Evolutionary conservation across 2,797 vertebrate genomes (phyloP).

Genomic region (Remorina albescens): DNA sequence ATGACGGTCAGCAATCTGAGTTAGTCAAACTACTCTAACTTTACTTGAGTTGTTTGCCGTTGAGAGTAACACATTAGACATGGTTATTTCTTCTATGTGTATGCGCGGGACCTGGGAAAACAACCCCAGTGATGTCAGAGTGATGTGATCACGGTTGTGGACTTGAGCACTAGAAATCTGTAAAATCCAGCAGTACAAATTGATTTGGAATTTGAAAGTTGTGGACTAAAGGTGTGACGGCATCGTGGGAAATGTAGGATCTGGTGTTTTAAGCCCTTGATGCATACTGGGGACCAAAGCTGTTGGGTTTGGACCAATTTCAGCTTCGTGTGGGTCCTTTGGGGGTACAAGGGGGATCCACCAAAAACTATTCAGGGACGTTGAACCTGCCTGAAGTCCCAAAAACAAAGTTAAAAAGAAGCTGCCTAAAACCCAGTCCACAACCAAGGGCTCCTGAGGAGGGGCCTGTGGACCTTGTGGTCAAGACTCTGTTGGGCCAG

Average conservation of each 20-base stretch:
- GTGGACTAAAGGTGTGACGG: neutral
- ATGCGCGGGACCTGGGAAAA: neutral
- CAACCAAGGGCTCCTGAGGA: neutral
- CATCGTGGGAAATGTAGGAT: neutral
- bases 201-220: neutral
- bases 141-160: neutral
- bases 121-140: too few relatives aligned
- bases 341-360: too few relatives aligned
- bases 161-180: neutral
- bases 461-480: slow-evolving; percentile 28
- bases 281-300: neutral
- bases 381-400: neutral
- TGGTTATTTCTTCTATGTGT: neutral
- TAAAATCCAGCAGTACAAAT: neutral
- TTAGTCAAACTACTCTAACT: too few relatives aligned
- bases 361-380: neutral
- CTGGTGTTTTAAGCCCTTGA: neutral
- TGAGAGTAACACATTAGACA: neutral
- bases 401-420: slow-evolving; percentile 9
- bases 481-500: slow-evolving; percentile 4
- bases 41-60: neutral
- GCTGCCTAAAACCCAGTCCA: neutral
- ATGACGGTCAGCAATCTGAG: neutral
- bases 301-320: neutral
- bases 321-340: neutral